Conservation (phyloP, 2,888 invertebrate species). For the Hydropsyche betteni region DNA sequence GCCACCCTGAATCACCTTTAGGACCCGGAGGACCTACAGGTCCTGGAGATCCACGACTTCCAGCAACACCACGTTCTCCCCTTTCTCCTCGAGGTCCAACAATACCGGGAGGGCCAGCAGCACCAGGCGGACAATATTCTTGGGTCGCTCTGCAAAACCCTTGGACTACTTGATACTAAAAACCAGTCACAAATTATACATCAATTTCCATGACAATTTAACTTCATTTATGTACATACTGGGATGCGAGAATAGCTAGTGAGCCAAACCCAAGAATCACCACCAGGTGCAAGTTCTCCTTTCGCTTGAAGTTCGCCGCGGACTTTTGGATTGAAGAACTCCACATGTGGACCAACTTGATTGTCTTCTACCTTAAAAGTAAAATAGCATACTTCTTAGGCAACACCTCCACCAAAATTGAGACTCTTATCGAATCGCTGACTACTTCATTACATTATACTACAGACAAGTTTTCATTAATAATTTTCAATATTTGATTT, state of each 20-base stretch:
- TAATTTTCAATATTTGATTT: too few species aligned
- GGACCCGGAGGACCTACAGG: constrained; percentile 71
- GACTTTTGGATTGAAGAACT: constrained; percentile 78
- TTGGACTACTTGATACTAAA: constrained; percentile 82
- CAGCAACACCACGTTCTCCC: constrained; percentile 75
- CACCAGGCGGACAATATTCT: constrained; percentile 80
- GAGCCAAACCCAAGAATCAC: constrained; percentile 86
- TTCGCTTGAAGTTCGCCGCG: constrained; percentile 72
- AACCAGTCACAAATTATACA: constrained; percentile 51
- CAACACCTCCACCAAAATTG: too few species aligned
- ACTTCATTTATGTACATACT: constrained; percentile 63
- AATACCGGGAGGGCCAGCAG: constrained; percentile 71
- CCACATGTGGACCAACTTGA: constrained; percentile 70
- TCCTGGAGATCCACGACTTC: constrained; percentile 76
- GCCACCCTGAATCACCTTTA: constrained; percentile 74
- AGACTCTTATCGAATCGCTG: too few species aligned
- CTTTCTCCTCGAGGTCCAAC: constrained; percentile 72
- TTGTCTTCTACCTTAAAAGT: constrained; percentile 59
- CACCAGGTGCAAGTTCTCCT: constrained; percentile 74
- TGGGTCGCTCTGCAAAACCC: constrained; percentile 85
- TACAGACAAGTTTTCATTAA: too few species aligned
- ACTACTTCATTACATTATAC: too few species aligned
- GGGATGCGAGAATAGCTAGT: constrained; percentile 88
- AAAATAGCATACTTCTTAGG: background rate
- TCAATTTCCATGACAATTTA: background rate